Evolutionary conservation across 2,797 vertebrate genomes (phyloP), one percentile per base, ranked within the genome.

Genomic region (Dendrocincla fuliginosa): DNA sequence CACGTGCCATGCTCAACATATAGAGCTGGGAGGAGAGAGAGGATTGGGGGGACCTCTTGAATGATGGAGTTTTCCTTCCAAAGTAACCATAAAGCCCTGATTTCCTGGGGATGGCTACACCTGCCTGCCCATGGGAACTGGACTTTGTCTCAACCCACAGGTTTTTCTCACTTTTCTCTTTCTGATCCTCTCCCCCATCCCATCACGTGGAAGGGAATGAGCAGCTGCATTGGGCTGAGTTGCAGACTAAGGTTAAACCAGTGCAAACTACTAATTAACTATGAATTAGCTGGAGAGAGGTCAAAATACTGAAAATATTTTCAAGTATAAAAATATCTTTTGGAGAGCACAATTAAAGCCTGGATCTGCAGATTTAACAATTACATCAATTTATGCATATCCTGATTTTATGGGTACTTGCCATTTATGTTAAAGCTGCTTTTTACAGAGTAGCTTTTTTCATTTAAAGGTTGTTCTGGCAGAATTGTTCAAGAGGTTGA

Each of bases 361-460:
- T 78, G 12, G 27, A n/a, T 81, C 49, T 78, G 53, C 52, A 78
- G 33, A 42, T 85, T 77, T 89, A 91, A 90, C 49, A 90, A 75
- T 68, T 75, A 61, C 87, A 87, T 79, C 28, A 55, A 18, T 79
- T 57, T 87, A 90, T 41, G 47, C 47, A 33, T 82, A 84, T 28
- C 53, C 74, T 50, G n/a, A 82, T 87, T 87, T 80, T 81, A 79
- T 16, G 16, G 41, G 53, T 39, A 60, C 93, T 93, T 89, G 35
- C 59, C 59, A 42, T 89, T 78, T 79, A 52, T 59, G 25, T 61
- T 33, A 87, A 89, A 87, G 55, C 47, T 73, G 18, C 39, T 39
- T 77, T 88, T 78, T 52, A 69, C 61, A 69, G 55, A 61, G 61
- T 17, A 57, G 32, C 39, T 94, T 89, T 94, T 59, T 47, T 93